A percentile compares a stretch with the other conserved stretches of the same genome.
phyloP scores from a whole-genome alignment of 2,888 invertebrate species.

The Hoplodrina ambigua region DNA sequence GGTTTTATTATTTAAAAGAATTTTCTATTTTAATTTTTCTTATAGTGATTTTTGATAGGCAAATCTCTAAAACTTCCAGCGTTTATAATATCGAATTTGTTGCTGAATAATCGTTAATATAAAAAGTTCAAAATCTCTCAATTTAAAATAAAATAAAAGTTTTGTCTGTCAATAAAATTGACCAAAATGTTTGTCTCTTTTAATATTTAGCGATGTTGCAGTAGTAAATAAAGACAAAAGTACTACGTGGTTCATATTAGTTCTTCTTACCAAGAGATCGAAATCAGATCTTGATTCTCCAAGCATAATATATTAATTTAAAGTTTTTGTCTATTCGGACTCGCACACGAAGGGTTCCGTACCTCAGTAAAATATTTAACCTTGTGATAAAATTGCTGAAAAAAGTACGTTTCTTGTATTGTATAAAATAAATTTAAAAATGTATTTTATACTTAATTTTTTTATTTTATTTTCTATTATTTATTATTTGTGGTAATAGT shows the following conservation, averaged over 20 bases:
- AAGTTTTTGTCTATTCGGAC: background rate
- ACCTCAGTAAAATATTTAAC: no score
- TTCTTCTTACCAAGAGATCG: background rate
- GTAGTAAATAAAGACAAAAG: constrained; percentile 20
- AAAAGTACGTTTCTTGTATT: no score
- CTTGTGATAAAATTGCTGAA: no score
- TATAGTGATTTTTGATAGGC: background rate
- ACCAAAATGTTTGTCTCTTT: constrained; percentile 46
- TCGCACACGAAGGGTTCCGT: no score
- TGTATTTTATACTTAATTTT: no score
- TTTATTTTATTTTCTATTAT: no score
- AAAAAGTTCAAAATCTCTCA: background rate
- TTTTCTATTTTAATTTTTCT: background rate
- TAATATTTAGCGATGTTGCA: constrained; percentile 37
- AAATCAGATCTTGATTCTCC: background rate
- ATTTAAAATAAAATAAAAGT: background rate
- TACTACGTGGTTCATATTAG: background rate
- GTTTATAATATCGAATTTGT: background rate
- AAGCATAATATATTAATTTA: background rate
- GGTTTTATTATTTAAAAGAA: constrained; percentile 34
- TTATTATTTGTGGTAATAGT: no score
- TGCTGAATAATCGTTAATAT: background rate
- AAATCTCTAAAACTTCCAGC: constrained; percentile 10
- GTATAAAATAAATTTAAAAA: no score
- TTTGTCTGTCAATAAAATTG: constrained; percentile 8